A percentile compares a stretch with the other conserved stretches of the same genome.
phyloP scores from a whole-genome alignment of 2,797 vertebrate species.

The Tragopan temminckii region DNA sequence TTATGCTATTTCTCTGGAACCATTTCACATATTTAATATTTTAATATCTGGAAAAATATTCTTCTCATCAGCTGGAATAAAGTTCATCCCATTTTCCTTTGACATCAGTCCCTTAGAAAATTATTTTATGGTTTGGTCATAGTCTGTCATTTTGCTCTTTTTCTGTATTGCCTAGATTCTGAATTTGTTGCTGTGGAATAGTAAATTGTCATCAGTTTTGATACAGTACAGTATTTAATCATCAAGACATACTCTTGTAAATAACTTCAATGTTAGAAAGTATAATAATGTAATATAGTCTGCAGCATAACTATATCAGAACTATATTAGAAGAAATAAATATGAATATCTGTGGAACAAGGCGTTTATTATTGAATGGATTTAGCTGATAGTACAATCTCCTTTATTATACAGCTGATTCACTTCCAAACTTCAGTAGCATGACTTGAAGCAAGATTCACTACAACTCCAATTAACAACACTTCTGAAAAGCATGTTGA shows the following conservation, averaged over 20 bases:
- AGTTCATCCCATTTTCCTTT: neutral
- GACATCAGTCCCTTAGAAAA: neutral
- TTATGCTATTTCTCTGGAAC: neutral
- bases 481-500: neutral
- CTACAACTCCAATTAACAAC: accelerated
- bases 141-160: neutral
- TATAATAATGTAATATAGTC: neutral
- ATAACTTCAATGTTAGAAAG: neutral
- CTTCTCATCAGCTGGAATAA: neutral
- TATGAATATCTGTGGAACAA: neutral
- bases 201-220: neutral
- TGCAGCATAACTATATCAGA: neutral
- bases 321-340: neutral
- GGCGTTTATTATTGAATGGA: neutral
- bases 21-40: neutral
- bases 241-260: neutral
- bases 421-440: neutral
- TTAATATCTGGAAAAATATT: neutral
- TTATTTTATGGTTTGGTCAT: neutral
- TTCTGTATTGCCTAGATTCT: neutral
- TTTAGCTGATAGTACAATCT: neutral
- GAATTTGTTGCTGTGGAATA: neutral
- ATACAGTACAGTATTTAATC: neutral
- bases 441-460: neutral
- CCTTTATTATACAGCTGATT: neutral